Base-by-base conservation (phyloP, 2,797 vertebrate genomes). In the Malacoctenus gilli region DNA sequence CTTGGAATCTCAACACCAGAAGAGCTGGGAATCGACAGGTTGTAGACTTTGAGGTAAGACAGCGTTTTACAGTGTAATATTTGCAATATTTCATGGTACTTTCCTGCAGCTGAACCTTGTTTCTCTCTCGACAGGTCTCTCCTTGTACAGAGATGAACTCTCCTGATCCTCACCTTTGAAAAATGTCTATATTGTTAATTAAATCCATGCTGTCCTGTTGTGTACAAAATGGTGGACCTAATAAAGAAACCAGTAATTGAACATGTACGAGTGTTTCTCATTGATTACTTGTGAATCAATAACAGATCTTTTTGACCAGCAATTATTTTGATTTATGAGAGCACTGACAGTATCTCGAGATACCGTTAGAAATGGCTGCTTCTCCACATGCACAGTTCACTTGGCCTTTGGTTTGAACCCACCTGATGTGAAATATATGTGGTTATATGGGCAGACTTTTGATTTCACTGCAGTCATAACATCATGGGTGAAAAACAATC, bases 1-100 rank as follows among this genome's bases (percentile, higher is more conserved):
- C 89, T 99, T 31, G 95, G 96, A 66, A 97, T 98, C 81, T 96
- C 96, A 44, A 99, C 97, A 79, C 96, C 96, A 68, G 96, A 99
- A 71, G 95, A 99, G 55, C 87, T 99, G 20, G 97, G 95, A 70
- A 93, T 98, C 44, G 95, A 98, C 83, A 94, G 93, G 84, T 78
- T 86, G 34, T 98, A 93, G 91, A 72, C 54, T 11, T 63, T 35
- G 43, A 49, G 80, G 89, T 90, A 66, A 82, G 75, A 43, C 37
- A 25, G 8, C 8, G n/a, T n/a, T n/a, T n/a, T n/a, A n/a, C n/a
- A n/a, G n/a, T n/a, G n/a, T n/a, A n/a, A n/a, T n/a, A n/a, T n/a
- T n/a, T n/a, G n/a, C n/a, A n/a, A n/a, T n/a, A n/a, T n/a, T n/a
- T n/a, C n/a, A n/a, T n/a, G n/a, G n/a, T n/a, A n/a, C n/a, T n/a